Evolutionary conservation across 2,888 invertebrate species (phyloP).

Genomic region (Lasioglossum lativentre): DNA sequence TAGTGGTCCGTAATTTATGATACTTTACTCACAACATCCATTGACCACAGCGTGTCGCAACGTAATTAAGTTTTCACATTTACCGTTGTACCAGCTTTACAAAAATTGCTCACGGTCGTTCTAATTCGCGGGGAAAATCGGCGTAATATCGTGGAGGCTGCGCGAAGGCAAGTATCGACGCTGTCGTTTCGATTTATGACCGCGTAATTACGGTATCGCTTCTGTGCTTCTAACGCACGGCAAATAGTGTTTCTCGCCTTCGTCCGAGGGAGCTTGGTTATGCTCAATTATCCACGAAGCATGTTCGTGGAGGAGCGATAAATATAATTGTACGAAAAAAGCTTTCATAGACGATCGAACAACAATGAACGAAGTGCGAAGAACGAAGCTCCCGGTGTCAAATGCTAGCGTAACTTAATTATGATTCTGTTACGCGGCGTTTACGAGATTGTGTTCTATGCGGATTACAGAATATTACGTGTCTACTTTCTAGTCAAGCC

Average conservation of each 20-base stretch:
- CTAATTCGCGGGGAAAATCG: slow-evolving; percentile 20
- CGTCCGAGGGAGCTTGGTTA: slow-evolving; percentile 31
- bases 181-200: slow-evolving; percentile 26
- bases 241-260: background rate
- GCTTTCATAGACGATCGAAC: background rate
- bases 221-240: background rate
- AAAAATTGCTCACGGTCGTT: slow-evolving; percentile 27
- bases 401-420: slow-evolving; percentile 26
- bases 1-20: background rate
- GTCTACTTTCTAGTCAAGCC: slow-evolving; percentile 19
- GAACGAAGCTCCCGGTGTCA: background rate
- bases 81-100: background rate
- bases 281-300: slow-evolving; percentile 13
- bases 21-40: background rate
- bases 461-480: slow-evolving; percentile 28
- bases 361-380: background rate
- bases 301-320: background rate
- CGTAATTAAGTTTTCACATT: background rate
- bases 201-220: slow-evolving; percentile 26
- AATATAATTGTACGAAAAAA: slow-evolving; percentile 25
- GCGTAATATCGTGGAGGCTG: background rate
- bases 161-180: background rate
- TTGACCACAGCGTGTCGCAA: slow-evolving; percentile 7
- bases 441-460: background rate
- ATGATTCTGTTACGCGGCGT: slow-evolving; percentile 20